These are phyloP conservation scores for Chloromyia formosa DNA, from an alignment of 2,888 invertebrate species.

Conservation along the genomic window DNA sequence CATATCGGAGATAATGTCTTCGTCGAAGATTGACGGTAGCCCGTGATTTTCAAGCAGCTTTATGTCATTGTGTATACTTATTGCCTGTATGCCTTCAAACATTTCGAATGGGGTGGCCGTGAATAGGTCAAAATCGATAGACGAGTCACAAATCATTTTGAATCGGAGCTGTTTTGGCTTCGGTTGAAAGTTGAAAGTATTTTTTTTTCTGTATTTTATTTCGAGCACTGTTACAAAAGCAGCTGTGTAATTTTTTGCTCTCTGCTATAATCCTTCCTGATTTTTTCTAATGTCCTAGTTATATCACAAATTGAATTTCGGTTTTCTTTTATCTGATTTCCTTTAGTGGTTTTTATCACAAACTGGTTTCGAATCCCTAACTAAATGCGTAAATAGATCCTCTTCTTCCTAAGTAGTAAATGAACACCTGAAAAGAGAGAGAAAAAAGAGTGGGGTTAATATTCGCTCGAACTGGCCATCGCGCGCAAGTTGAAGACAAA, in stretches of 20 bases:
- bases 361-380: conserved; percentile 19
- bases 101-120: too few species aligned
- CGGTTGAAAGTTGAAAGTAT: too few species aligned
- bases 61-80: conserved; percentile 55
- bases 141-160: too few species aligned
- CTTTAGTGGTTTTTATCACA: conserved; percentile 19
- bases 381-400: not conserved
- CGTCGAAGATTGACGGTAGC: conserved; percentile 41
- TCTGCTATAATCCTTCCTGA: too few species aligned
- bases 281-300: conserved; percentile 20
- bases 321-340: too few species aligned
- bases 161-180: not conserved
- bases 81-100: not conserved
- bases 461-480: too few species aligned
- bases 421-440: conserved; percentile 33
- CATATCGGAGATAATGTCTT: conserved; percentile 37
- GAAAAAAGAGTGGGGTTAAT: too few species aligned
- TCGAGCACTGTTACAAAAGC: too few species aligned
- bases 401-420: not conserved
- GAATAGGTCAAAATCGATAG: too few species aligned
- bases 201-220: too few species aligned
- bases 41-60: conserved; percentile 52
- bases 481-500: too few species aligned
- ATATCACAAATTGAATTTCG: conserved; percentile 23
- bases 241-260: too few species aligned